Conservation (phyloP, 1,140 invertebrate species). For the Habropoda laboriosa region DNA sequence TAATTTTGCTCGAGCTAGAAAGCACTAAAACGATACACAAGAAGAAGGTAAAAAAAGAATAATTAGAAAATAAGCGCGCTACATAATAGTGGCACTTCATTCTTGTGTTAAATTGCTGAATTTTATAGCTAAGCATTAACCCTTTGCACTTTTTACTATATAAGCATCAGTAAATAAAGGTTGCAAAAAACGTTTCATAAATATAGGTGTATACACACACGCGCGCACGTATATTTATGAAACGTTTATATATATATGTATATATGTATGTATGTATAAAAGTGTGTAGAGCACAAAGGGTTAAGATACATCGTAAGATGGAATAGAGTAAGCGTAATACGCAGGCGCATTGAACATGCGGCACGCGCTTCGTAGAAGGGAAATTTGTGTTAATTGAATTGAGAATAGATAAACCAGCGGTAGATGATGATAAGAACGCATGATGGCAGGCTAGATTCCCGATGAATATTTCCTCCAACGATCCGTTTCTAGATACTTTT, state of each 20-base stretch:
- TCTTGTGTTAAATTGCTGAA: constrained; percentile 26
- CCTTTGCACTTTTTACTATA: constrained; percentile 16
- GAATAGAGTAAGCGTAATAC: constrained; percentile 39
- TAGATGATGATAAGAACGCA: constrained; percentile 18
- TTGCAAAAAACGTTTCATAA: not conserved
- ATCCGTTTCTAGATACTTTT: not conserved
- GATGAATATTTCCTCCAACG: constrained; percentile 22
- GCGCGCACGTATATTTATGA: too few species aligned
- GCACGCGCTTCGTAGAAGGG: not conserved
- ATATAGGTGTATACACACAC: too few species aligned
- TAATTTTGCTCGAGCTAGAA: not conserved
- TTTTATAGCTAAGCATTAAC: constrained; percentile 29
- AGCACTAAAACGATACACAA: not conserved
- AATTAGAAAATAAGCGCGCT: constrained; percentile 1
- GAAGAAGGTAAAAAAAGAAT: not conserved
- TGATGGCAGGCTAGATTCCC: constrained; percentile 11
- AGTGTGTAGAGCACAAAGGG: constrained; percentile 24
- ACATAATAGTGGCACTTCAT: not conserved
- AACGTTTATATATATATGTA: too few species aligned
- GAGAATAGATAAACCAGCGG: constrained; percentile 14
- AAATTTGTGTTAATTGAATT: constrained; percentile 44
- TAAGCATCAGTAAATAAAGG: not conserved
- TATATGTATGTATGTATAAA: not conserved
- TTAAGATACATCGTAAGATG: constrained; percentile 38
- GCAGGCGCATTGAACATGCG: constrained; percentile 22